Percentiles rank a stretch among this genome's conserved stretches.
Evolutionary conservation across 2,888 invertebrate genomes (phyloP).

Genomic region (Plutella xylostella): DNA sequence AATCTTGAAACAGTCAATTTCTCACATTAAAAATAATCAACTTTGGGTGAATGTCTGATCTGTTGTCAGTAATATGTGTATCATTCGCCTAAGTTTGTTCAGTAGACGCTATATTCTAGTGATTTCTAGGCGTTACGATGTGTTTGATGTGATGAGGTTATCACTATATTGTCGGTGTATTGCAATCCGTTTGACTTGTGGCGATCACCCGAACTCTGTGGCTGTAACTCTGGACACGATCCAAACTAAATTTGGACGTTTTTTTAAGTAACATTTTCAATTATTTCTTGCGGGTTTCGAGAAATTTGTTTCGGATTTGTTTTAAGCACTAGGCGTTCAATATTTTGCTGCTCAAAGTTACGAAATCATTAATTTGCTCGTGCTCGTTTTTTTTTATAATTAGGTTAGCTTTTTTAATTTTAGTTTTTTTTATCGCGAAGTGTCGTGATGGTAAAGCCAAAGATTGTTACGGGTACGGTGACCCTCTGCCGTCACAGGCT

Average conservation of each 20-base stretch:
- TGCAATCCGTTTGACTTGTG: slow-evolving; percentile 46
- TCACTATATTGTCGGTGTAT: slow-evolving; percentile 56
- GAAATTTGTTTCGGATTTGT: no score
- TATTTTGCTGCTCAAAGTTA: slow-evolving; percentile 3
- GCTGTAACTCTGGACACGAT: slow-evolving; percentile 17
- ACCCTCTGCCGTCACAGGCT: slow-evolving; percentile 68
- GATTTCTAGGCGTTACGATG: slow-evolving; percentile 25
- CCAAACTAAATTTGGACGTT: no score
- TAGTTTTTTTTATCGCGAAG: slow-evolving; percentile 54
- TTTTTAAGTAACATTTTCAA: no score
- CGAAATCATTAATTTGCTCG: slow-evolving; percentile 10
- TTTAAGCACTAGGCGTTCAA: no score
- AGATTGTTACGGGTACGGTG: slow-evolving; percentile 70
- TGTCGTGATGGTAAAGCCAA: slow-evolving; percentile 71
- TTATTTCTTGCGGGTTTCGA: no score
- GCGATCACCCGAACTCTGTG: slow-evolving; percentile 43
- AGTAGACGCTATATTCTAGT: slow-evolving; percentile 13
- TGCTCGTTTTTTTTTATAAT: no score
- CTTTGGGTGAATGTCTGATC: no score
- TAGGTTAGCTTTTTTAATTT: slow-evolving; percentile 29
- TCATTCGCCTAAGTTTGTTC: slow-evolving; percentile 15
- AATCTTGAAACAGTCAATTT: slow-evolving; percentile 26
- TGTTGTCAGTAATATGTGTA: no score
- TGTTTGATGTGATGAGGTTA: slow-evolving; percentile 53
- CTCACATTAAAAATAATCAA: slow-evolving; percentile 24